Evolutionary conservation across 2,797 vertebrate genomes (phyloP).

Genomic region (Echiichthys vipera): DNA sequence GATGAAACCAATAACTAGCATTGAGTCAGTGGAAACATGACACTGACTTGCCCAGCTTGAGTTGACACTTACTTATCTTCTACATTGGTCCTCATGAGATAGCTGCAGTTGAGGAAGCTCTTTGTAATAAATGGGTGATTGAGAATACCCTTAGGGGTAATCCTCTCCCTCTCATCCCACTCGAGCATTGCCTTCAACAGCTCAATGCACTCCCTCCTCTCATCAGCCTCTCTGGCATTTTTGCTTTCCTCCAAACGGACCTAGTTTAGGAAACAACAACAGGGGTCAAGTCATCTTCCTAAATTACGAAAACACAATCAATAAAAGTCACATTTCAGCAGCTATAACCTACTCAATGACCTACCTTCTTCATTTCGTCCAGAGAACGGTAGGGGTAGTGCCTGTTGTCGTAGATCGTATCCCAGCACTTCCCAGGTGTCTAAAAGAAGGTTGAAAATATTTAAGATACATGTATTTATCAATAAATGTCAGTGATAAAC

Average conservation of each 20-base stretch:
- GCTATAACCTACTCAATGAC: no score
- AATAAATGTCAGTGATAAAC: no score
- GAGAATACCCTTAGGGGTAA: conserved; percentile 1
- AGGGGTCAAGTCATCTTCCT: neutral
- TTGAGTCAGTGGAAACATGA: neutral
- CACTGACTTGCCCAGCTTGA: no score
- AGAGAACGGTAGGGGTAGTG: neutral
- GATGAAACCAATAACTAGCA: no score
- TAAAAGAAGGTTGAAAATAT: no score
- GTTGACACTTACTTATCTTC: no score
- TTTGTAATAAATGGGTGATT: conserved; percentile 16
- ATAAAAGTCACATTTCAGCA: neutral
- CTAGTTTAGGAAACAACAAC: neutral
- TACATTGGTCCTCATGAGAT: neutral
- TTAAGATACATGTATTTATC: no score
- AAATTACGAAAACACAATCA: neutral
- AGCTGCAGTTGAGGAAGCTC: neutral
- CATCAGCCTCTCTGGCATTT: neutral
- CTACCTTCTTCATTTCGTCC: neutral
- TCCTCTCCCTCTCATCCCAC: neutral
- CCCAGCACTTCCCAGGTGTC: no score
- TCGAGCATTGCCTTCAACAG: conserved; percentile 3
- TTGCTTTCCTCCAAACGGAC: neutral
- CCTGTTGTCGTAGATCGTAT: fast-evolving
- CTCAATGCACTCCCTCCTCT: neutral